Conservation (phyloP, 2,888 invertebrate genomes). For the Argynnis bischoffii region DNA sequence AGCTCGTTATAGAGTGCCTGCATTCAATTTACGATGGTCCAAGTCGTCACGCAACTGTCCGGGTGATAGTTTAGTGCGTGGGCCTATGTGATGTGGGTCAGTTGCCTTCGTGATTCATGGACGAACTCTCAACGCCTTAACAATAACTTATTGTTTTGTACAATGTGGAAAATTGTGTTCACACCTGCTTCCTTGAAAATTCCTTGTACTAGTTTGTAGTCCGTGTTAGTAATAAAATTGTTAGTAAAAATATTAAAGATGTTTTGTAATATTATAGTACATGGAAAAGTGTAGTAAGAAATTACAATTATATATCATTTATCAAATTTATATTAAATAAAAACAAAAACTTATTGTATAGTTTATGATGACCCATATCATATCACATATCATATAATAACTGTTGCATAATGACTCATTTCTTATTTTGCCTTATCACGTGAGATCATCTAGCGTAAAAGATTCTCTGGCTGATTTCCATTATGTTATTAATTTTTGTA, state of each 20-base stretch:
- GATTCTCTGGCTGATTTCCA: conserved; percentile 69
- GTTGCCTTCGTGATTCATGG: conserved; percentile 61
- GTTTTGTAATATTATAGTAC: too few relatives aligned
- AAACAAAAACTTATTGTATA: too few relatives aligned
- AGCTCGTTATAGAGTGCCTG: conserved; percentile 61
- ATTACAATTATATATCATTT: too few relatives aligned
- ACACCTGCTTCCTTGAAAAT: conserved; percentile 40
- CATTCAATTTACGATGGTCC: conserved; percentile 72
- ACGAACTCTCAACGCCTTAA: conserved; percentile 44
- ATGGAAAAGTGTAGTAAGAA: too few relatives aligned
- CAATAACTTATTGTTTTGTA: conserved; percentile 50
- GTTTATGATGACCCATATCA: too few relatives aligned
- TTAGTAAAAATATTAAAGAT: too few relatives aligned
- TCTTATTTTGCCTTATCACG: conserved; percentile 38
- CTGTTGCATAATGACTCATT: conserved; percentile 29
- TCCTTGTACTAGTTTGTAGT: conserved; percentile 5
- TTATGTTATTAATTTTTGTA: conserved; percentile 78
- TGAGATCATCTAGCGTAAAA: conserved; percentile 66
- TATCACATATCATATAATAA: conserved; percentile 25
- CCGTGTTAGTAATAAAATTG: not conserved
- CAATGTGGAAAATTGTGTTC: conserved; percentile 46
- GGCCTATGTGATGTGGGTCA: conserved; percentile 70
- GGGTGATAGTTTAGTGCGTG: conserved; percentile 61
- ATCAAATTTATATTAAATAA: too few relatives aligned
- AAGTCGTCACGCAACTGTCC: conserved; percentile 73